Evolutionary conservation across 2,113 vertebrate genomes (phyloP).

Genomic region (Crotalus horridus): DNA sequence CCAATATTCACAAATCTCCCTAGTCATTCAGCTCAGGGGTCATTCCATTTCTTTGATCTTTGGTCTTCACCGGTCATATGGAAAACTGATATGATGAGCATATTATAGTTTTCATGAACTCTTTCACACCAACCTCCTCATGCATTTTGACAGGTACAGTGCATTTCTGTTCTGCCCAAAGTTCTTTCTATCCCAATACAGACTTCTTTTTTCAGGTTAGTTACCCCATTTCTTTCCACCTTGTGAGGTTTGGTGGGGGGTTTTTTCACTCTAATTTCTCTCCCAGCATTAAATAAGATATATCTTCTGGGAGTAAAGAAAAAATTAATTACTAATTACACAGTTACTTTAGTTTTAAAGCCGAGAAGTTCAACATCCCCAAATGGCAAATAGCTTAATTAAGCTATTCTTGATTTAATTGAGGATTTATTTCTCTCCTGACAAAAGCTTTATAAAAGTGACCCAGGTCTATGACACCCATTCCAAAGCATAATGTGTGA

Average conservation of each 20-base stretch:
- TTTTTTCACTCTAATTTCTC: neutral
- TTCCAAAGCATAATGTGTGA: conserved; percentile 45
- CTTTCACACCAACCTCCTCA: neutral
- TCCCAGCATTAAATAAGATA: conserved; percentile 46
- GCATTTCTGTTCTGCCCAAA: neutral
- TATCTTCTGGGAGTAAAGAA: conserved; percentile 52
- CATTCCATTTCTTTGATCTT: neutral
- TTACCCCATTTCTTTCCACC: neutral
- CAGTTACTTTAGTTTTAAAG: conserved; percentile 55
- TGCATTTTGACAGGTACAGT: neutral
- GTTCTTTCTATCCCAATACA: no score
- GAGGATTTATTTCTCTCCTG: conserved; percentile 38
- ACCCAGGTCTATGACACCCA: conserved; percentile 42
- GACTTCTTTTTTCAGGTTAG: neutral
- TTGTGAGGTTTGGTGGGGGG: neutral
- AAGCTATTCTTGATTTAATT: conserved; percentile 34
- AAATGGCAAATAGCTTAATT: conserved; percentile 41
- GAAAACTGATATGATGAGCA: neutral
- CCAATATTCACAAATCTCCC: neutral
- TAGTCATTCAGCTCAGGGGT: neutral
- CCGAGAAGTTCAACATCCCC: conserved; percentile 38
- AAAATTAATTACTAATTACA: conserved; percentile 67
- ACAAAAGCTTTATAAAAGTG: conserved; percentile 45
- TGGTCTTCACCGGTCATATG: neutral
- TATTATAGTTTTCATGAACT: neutral